Conservation (phyloP, 2,797 vertebrate genomes). For the Selene dorsalis region DNA sequence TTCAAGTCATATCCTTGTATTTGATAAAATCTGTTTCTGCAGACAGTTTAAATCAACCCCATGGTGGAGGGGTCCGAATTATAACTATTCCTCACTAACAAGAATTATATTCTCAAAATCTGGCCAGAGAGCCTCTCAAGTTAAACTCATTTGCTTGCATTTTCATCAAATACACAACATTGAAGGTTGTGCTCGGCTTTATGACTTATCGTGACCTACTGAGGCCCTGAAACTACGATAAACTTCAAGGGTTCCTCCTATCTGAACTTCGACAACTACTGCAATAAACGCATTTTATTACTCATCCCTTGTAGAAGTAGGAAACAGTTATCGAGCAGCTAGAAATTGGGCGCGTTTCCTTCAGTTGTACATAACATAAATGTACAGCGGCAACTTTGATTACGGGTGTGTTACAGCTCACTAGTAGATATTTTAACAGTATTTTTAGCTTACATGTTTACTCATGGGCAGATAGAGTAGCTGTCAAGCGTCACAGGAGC, state of each 20-base stretch:
- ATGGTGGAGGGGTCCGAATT: neutral
- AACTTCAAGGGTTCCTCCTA: neutral
- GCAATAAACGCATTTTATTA: neutral
- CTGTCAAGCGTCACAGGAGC: conserved; percentile 17
- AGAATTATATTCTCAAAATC: neutral
- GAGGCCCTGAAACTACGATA: neutral
- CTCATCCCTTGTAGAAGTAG: neutral
- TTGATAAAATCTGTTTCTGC: neutral
- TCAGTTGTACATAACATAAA: neutral
- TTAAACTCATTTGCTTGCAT: neutral
- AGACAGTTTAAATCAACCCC: neutral
- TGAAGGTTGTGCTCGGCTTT: neutral
- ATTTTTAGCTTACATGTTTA: neutral
- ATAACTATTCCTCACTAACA: neutral
- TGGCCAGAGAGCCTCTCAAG: neutral
- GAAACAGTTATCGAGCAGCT: neutral
- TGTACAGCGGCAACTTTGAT: neutral
- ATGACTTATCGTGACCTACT: conserved; percentile 2
- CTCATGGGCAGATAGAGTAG: neutral
- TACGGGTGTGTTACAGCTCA: neutral
- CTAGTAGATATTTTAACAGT: neutral
- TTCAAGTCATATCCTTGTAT: neutral
- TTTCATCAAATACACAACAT: neutral
- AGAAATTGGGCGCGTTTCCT: too few relatives aligned
- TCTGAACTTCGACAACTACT: neutral